Conservation (phyloP, 2,888 invertebrate species). For the Theristus sp. region DNA sequence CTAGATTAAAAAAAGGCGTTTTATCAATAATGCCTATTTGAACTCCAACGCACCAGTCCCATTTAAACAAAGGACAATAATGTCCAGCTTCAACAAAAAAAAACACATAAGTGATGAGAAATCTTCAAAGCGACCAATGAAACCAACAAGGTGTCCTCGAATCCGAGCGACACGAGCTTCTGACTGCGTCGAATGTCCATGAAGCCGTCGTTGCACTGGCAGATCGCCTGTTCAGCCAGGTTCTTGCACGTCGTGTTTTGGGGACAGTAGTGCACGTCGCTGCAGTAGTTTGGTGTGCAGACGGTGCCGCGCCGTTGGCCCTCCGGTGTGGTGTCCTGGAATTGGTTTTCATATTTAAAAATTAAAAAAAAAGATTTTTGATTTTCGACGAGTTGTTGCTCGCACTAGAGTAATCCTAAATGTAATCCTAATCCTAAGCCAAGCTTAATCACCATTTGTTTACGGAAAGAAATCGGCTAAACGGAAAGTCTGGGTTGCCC, state of each 20-base stretch:
- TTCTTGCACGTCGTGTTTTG: conserved; percentile 75
- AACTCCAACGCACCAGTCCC: no score
- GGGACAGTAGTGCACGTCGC: conserved; percentile 53
- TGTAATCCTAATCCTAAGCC: no score
- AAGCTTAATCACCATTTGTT: no score
- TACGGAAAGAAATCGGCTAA: no score
- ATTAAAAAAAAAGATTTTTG: no score
- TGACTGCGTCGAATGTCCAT: conserved; percentile 37
- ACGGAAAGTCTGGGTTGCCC: no score
- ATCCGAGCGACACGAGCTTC: background rate
- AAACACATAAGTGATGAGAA: no score
- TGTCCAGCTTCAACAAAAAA: no score
- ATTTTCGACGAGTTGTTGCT: no score
- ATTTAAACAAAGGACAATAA: no score
- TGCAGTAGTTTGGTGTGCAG: conserved; percentile 24
- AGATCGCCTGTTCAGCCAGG: conserved; percentile 69
- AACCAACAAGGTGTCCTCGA: background rate
- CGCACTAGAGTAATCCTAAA: conserved; percentile 19
- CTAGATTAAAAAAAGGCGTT: no score
- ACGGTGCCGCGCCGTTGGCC: conserved; percentile 18
- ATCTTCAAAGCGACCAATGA: background rate
- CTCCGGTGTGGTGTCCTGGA: conserved; percentile 19
- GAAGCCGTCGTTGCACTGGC: conserved; percentile 74
- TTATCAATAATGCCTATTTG: no score
- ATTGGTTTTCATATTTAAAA: conserved; percentile 20